Evolutionary conservation across 2,888 invertebrate species (phyloP), one percentile per base, ranked within the genome.

Genomic region (Gisinianus flammeolus): DNA sequence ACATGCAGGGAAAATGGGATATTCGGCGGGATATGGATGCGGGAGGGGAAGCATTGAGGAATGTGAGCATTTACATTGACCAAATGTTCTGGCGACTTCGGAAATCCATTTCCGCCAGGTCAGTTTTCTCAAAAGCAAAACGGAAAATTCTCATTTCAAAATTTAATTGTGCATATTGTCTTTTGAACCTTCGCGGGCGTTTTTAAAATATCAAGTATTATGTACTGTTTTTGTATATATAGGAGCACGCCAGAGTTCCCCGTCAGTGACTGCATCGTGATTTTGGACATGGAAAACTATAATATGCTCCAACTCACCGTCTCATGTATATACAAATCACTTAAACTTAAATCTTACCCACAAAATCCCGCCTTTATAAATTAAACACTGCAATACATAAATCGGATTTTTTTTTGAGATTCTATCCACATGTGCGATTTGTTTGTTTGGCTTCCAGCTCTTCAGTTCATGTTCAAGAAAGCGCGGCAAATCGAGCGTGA

Each of bases 201-300:
- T 16, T n/a, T 44, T 2, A 44, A 44, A 44, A 44, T 44, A n/a
- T n/a, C n/a, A n/a, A n/a, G 44, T 2, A 16, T 6, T 44, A 16
- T 6, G 6, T 44, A 16, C 44, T 44, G 35, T 44, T 44, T 44
- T 44, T 44, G 44, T 16, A n/a, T 16, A 44, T 44, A 44, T 16
- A 73, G 73, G 35, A 73, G 64, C 26, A 73, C 73, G 3, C 33
- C 62, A 24, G 73, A 73, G 24, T 31, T 35, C 24, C 73, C 73
- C 6, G 73, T 73, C 6, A 24, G n/a, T 22, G 73, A 73, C n/a
- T 54, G 73, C 2, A 16, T 28, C 10, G 73, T 58, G 4, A 33
- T 73, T 4, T 33, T 73, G 22, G 73, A 73, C 30, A 33, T 73
- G 73, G 73, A 58, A n/a, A 56, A 56, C 26, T 73, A 56, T 30